Percentiles rank a stretch among this genome's conserved stretches.
phyloP scores from a whole-genome alignment of 2,888 invertebrate genomes.

The Ganaspis brasiliensis region DNA sequence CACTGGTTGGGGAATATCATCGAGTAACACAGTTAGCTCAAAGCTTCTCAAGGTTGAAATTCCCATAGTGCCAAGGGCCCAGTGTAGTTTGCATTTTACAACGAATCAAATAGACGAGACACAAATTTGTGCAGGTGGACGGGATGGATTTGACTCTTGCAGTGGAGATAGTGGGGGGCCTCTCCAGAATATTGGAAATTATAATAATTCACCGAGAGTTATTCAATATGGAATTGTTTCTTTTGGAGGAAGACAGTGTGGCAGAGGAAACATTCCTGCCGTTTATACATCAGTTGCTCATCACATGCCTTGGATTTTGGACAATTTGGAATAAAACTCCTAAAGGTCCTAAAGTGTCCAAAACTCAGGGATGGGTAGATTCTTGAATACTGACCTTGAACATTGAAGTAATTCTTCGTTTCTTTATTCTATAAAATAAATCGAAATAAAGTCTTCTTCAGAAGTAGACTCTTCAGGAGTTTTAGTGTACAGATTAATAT shows the following conservation, averaged over 20 bases:
- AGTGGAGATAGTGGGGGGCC: slow-evolving; percentile 73
- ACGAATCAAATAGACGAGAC: slow-evolving; percentile 50
- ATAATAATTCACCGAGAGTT: slow-evolving; percentile 51
- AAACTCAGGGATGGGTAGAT: too few relatives aligned
- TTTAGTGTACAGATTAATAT: too few relatives aligned
- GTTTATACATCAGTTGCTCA: slow-evolving; percentile 66
- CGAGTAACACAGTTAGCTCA: slow-evolving; percentile 52
- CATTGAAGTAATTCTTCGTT: too few relatives aligned
- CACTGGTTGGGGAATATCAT: slow-evolving; percentile 70
- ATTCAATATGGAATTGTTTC: slow-evolving; percentile 70
- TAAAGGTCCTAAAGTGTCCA: too few relatives aligned
- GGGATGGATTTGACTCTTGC: slow-evolving; percentile 63
- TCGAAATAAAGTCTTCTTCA: too few relatives aligned
- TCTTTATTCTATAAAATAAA: too few relatives aligned
- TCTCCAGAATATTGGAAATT: slow-evolving; percentile 61
- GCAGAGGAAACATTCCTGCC: slow-evolving; percentile 57
- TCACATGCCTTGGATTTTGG: slow-evolving; percentile 68
- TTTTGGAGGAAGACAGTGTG: slow-evolving; percentile 66
- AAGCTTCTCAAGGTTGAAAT: slow-evolving; percentile 57
- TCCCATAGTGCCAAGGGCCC: slow-evolving; percentile 49
- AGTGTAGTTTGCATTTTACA: slow-evolving; percentile 57
- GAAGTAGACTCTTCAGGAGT: too few relatives aligned
- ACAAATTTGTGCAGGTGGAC: slow-evolving; percentile 72
- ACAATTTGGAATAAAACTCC: too few relatives aligned
- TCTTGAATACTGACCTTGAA: too few relatives aligned